Evolutionary conservation across 2,888 invertebrate genomes (phyloP), one percentile per base, ranked within the genome.

Genomic region (Cataglyphis albicans): DNA sequence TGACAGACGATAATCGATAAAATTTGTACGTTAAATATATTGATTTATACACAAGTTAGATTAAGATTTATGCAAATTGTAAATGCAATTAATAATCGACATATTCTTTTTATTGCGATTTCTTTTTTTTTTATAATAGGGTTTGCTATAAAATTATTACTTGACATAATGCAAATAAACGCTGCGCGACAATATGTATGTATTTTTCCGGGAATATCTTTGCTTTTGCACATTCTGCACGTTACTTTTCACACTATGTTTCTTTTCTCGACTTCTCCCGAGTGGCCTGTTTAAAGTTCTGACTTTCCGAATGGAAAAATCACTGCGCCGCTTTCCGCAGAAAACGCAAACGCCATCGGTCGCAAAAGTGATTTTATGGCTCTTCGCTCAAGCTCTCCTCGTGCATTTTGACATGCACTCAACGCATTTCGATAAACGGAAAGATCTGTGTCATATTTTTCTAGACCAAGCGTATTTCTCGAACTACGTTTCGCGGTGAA

Each of bases 231-330:
- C 25, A 7, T 15, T 44, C 5, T 5, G 0, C 3, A 21, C 5
- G 18, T 48, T 21, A 21, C n/a, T 61, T 29, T 48, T n/a, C 44
- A 15, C 35, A 5, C 5, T 57, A 6, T 21, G 21, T 75, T 18
- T 52, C 35, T 75, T 48, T 35, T 21, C 32, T 48, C 64, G 15
- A 12, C 10, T 32, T 1, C 32, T 29, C 48, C n/a, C n/a, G 35
- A 65, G 18, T 15, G 48, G 48, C 48, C 32, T 75, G 65, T 75
- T 75, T 75, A 10, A 48, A 75, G 48, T 21, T 64, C 4, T 21
- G 15, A 61, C 32, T 74, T 21, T 61, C 35, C 21, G 44, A 4
- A 10, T 7, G 25, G 48, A 64, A 64, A 48, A 75, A 64, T 48
- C 25, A 21, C 64, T 35, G 74, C 63, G 41, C n/a, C 15, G n/a